These are phyloP conservation scores for Dryobates pubescens DNA, from an alignment of 2,797 vertebrate genomes.

Conservation along the genomic window DNA sequence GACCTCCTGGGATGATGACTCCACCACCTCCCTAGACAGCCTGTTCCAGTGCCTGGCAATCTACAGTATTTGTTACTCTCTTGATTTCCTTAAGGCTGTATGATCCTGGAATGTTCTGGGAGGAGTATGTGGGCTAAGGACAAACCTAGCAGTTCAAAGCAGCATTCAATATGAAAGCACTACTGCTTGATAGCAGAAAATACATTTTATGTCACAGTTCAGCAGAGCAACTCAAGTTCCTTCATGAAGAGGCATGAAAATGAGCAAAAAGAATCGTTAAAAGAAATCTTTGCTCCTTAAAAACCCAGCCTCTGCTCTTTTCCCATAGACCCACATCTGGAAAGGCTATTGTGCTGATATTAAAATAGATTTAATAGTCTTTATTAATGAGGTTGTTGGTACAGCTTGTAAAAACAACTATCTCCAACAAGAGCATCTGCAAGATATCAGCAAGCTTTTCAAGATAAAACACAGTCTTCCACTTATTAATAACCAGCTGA, in stretches of 20 bases:
- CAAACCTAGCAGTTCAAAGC: neutral
- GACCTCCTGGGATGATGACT: no score
- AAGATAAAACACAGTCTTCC: neutral
- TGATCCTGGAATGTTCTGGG: neutral
- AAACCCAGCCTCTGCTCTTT: neutral
- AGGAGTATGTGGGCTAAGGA: neutral
- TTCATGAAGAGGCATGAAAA: neutral
- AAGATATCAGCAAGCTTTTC: neutral
- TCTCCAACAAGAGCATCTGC: slow-evolving; percentile 6
- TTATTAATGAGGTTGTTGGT: neutral
- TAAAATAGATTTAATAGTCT: neutral
- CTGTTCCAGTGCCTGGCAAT: no score
- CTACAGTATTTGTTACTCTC: neutral
- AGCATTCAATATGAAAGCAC: neutral
- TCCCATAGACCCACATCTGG: neutral
- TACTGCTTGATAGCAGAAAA: neutral
- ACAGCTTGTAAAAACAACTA: neutral
- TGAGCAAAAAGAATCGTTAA: neutral
- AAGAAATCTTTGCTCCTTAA: neutral
- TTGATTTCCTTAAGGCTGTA: neutral
- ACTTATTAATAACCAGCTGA: neutral
- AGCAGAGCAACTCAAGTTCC: neutral
- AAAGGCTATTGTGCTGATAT: neutral
- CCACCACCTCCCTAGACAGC: no score
- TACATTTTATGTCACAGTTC: neutral